A percentile compares a stretch with the other conserved stretches of the same genome.
Conservation (phyloP, 2,888 invertebrate genomes). For the Urechis unicinctus region DNA sequence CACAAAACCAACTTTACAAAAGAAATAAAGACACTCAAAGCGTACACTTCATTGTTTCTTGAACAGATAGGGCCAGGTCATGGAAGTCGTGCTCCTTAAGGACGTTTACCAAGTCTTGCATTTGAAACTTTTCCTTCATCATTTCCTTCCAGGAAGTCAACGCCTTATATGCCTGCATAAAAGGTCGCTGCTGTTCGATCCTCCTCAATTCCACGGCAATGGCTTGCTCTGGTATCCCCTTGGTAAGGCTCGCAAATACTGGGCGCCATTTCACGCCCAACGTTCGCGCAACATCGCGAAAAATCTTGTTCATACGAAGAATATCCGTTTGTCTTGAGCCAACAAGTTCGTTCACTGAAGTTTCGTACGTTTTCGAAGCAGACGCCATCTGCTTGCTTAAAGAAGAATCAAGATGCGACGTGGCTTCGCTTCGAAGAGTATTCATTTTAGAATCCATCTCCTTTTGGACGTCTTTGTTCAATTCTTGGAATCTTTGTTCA, state of each 20-base stretch:
- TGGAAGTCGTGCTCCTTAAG: slow-evolving; percentile 4
- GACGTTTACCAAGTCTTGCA: slow-evolving; percentile 7
- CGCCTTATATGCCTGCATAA: slow-evolving; percentile 12
- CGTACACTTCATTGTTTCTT: neutral
- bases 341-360: no score
- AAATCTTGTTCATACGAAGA: slow-evolving; percentile 4
- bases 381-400: no score
- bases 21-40: no score
- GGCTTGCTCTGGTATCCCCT: slow-evolving; percentile 5
- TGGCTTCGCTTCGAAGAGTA: no score
- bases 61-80: slow-evolving; percentile 8
- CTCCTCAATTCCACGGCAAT: slow-evolving; percentile 4
- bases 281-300: slow-evolving; percentile 8
- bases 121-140: slow-evolving; percentile 3
- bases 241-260: slow-evolving; percentile 9
- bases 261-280: slow-evolving; percentile 12
- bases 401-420: no score
- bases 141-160: slow-evolving; percentile 12
- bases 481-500: no score
- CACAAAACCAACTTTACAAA: no score
- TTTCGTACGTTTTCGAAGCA: no score
- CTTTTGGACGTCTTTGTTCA: no score
- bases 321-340: neutral
- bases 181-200: slow-evolving; percentile 10
- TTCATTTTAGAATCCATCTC: no score